A percentile compares a stretch with the other conserved stretches of the same genome.
Conservation (phyloP, 2,888 invertebrate genomes). For the Byasa hedistus region DNA sequence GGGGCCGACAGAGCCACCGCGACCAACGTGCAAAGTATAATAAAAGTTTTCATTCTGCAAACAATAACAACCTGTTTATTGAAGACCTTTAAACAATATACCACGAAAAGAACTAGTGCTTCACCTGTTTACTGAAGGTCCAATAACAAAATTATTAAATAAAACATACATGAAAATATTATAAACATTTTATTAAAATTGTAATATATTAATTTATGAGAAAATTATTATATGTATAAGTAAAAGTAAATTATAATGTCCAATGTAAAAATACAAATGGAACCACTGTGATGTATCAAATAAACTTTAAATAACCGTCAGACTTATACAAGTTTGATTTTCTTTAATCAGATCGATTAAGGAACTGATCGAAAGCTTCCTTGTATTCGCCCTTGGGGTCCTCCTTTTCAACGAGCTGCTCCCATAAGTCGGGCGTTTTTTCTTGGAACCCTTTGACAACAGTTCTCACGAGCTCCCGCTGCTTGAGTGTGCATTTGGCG, state of each 20-base stretch:
- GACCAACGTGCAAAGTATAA: slow-evolving; percentile 36
- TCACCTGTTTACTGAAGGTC: neutral
- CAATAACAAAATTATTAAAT: neutral
- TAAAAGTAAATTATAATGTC: slow-evolving; percentile 10
- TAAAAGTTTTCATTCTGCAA: slow-evolving; percentile 38
- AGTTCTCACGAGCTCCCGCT: slow-evolving; percentile 76
- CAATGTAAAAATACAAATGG: slow-evolving; percentile 7
- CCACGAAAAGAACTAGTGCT: neutral
- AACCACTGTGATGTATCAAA: slow-evolving; percentile 19
- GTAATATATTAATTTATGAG: neutral
- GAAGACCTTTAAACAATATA: neutral
- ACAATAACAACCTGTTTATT: neutral
- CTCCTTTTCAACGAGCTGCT: slow-evolving; percentile 81
- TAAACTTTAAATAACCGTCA: slow-evolving; percentile 5
- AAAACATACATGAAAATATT: neutral
- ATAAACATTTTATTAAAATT: neutral
- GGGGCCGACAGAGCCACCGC: slow-evolving; percentile 61
- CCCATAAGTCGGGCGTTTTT: slow-evolving; percentile 83
- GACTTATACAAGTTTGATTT: neutral
- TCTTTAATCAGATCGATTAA: slow-evolving; percentile 48
- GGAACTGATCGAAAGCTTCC: slow-evolving; percentile 75
- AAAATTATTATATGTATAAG: neutral
- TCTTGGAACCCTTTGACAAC: slow-evolving; percentile 82
- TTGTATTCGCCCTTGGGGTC: slow-evolving; percentile 83
- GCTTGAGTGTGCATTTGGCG: slow-evolving; percentile 82